phyloP scores from a whole-genome alignment of 2,113 vertebrate species.

The Ariopsis seemanni region DNA sequence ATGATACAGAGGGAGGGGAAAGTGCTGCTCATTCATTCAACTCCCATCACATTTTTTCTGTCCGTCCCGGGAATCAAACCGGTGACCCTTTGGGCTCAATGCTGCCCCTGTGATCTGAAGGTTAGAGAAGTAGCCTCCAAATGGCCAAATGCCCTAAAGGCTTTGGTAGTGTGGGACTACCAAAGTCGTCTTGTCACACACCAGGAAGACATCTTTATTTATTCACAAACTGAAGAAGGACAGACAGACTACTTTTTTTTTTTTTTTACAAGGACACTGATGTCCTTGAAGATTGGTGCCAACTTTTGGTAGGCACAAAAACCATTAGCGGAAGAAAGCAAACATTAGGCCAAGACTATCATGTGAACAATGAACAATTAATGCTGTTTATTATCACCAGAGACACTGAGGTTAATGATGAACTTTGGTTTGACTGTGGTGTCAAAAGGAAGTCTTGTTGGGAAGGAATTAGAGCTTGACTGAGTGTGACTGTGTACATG shows the following conservation, averaged over 20 bases:
- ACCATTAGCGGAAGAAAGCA: neutral
- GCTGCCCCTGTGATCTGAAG: too few species aligned
- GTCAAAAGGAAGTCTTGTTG: neutral
- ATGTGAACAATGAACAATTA: neutral
- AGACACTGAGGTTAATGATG: neutral
- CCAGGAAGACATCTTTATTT: neutral
- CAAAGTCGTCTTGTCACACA: neutral
- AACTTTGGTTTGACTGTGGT: neutral
- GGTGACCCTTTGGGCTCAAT: too few species aligned
- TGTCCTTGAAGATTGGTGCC: neutral
- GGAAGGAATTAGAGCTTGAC: neutral
- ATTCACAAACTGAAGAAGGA: neutral
- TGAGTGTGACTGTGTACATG: neutral
- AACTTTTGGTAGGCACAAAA: neutral
- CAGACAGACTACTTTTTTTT: neutral
- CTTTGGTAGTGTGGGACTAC: neutral
- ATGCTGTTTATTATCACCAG: constrained; percentile 6
- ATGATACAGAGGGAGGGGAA: too few species aligned
- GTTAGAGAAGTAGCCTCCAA: too few species aligned
- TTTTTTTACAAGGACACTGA: neutral
- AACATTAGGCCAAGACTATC: neutral
- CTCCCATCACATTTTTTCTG: too few species aligned
- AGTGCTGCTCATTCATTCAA: too few species aligned
- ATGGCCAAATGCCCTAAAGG: too few species aligned
- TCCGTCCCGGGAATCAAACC: too few species aligned